phyloP scores from a whole-genome alignment of 2,888 invertebrate genomes.

The Leptinotarsa tumamoca region DNA sequence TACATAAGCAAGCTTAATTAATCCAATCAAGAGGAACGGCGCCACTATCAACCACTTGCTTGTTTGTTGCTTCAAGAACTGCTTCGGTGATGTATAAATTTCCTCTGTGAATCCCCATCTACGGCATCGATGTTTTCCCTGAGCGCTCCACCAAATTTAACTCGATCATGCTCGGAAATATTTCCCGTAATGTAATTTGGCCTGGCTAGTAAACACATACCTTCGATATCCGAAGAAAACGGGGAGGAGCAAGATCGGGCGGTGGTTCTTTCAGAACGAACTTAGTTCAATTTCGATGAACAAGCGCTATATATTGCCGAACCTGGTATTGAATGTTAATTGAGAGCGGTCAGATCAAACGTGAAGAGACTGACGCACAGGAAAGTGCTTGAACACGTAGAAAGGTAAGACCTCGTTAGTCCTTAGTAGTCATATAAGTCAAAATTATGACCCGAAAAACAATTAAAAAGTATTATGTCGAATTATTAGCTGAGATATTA shows the following conservation, averaged over 20 bases:
- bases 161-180: constrained; percentile 20
- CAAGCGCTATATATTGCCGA: neutral
- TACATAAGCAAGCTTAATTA: no score
- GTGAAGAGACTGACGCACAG: neutral
- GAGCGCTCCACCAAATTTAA: constrained; percentile 12
- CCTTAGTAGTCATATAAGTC: no score
- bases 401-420: no score
- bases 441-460: no score
- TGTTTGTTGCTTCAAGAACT: neutral
- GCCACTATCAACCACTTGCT: no score
- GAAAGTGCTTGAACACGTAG: no score
- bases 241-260: neutral
- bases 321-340: neutral
- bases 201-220: constrained; percentile 14
- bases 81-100: neutral
- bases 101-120: neutral
- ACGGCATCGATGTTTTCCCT: constrained; percentile 17
- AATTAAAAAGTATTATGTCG: no score
- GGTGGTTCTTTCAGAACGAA: neutral
- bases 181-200: constrained; percentile 21
- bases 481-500: no score
- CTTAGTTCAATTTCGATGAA: neutral
- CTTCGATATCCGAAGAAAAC: constrained; percentile 10
- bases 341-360: neutral
- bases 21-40: no score